phyloP scores from a whole-genome alignment of 2,888 invertebrate genomes.

The Apodemia mormo region DNA sequence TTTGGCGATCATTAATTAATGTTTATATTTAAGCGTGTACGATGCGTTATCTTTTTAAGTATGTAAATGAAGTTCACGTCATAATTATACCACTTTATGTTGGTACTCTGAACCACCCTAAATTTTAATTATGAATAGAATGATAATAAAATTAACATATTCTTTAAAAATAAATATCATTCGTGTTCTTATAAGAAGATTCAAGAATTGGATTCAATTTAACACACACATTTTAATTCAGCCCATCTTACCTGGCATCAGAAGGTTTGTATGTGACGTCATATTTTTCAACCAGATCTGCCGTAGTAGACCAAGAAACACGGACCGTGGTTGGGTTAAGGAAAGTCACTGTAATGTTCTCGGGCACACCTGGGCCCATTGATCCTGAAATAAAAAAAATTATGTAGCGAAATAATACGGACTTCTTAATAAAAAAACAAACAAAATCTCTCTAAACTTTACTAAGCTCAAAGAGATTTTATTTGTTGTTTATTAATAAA shows the following conservation, averaged over 20 bases:
- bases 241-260: slow-evolving; percentile 90
- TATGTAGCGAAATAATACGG: background rate
- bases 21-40: too few relatives aligned
- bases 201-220: background rate
- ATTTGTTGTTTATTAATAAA: too few relatives aligned
- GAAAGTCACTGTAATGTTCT: slow-evolving; percentile 94
- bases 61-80: too few relatives aligned
- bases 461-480: too few relatives aligned
- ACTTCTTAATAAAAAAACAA: background rate
- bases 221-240: background rate
- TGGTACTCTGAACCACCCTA: too few relatives aligned
- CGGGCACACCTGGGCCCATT: slow-evolving; percentile 88
- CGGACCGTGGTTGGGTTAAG: slow-evolving; percentile 92
- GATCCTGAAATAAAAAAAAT: slow-evolving; percentile 81
- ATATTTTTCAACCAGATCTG: slow-evolving; percentile 92
- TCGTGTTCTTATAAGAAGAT: background rate
- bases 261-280: slow-evolving; percentile 95
- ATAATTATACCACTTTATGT: too few relatives aligned
- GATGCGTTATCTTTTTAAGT: too few relatives aligned
- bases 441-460: too few relatives aligned
- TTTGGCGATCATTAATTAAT: too few relatives aligned
- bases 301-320: slow-evolving; percentile 92
- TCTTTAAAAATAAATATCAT: too few relatives aligned
- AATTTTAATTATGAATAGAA: too few relatives aligned
- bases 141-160: too few relatives aligned